Conservation (phyloP, 2,888 invertebrate species). For the Tridacna gigas region DNA sequence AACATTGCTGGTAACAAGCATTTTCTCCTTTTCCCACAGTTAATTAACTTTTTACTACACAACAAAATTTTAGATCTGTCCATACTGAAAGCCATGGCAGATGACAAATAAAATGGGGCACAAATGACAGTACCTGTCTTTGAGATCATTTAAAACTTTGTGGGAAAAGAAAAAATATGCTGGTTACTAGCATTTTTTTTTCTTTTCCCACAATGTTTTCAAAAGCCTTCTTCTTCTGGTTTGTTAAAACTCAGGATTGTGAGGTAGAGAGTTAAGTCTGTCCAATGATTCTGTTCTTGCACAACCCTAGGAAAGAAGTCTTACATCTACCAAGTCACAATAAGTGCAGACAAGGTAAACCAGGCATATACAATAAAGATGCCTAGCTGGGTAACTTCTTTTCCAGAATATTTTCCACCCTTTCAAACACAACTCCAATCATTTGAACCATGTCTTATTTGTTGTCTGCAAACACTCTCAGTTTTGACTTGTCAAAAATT, state of each 20-base stretch:
- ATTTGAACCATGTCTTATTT: too few relatives aligned
- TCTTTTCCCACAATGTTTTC: conserved; percentile 5
- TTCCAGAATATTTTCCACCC: too few relatives aligned
- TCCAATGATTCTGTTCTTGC: neutral
- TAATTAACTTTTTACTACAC: neutral
- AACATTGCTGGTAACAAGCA: neutral
- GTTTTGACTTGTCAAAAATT: neutral
- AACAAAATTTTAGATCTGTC: neutral
- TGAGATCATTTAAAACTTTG: neutral
- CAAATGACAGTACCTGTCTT: neutral
- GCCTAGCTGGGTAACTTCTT: too few relatives aligned
- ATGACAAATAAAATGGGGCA: neutral
- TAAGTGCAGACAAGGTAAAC: too few relatives aligned
- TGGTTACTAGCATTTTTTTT: neutral
- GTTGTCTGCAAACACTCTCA: neutral
- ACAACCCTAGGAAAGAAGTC: too few relatives aligned
- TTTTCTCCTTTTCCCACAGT: neutral
- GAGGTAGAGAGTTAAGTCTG: neutral
- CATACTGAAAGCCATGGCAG: neutral
- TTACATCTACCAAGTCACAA: too few relatives aligned
- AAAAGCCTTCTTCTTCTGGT: neutral
- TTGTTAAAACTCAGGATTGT: neutral
- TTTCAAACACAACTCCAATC: too few relatives aligned
- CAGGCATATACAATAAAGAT: too few relatives aligned
- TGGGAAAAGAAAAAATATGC: conserved; percentile 13